Evolutionary conservation across 2,113 vertebrate species (phyloP).

Genomic region (Hiodon alosoides): DNA sequence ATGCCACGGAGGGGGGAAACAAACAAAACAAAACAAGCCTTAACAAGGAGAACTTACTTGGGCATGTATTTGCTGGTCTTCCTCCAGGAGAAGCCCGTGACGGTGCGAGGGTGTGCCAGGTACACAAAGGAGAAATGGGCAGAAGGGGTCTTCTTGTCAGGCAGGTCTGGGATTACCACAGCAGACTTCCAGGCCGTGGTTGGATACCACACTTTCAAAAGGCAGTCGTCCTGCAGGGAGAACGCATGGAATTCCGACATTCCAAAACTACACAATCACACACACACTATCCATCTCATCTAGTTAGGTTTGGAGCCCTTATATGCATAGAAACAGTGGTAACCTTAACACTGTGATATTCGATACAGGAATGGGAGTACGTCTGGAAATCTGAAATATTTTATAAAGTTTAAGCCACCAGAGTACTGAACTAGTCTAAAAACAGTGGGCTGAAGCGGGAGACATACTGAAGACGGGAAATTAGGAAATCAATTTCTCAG

Average conservation of each 20-base stretch:
- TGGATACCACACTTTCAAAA: slow-evolving; percentile 96
- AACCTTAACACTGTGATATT: too few relatives aligned
- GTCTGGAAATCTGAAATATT: too few relatives aligned
- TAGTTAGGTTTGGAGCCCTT: too few relatives aligned
- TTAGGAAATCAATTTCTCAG: too few relatives aligned
- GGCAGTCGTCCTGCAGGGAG: slow-evolving; percentile 83
- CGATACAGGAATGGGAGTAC: too few relatives aligned
- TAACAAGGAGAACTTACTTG: slow-evolving; percentile 55
- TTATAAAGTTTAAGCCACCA: too few relatives aligned
- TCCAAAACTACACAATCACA: too few relatives aligned
- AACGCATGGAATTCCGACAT: slow-evolving; percentile 6
- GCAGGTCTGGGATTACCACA: slow-evolving; percentile 79
- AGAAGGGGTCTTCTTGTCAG: slow-evolving; percentile 66
- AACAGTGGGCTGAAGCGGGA: too few relatives aligned
- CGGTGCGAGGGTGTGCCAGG: slow-evolving; percentile 87
- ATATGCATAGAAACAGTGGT: too few relatives aligned
- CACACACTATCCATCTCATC: not conserved
- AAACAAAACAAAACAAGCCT: not conserved
- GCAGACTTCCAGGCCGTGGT: slow-evolving; percentile 92
- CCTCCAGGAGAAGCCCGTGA: slow-evolving; percentile 94
- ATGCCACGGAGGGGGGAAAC: not conserved
- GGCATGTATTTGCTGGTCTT: slow-evolving; percentile 98
- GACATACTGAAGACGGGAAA: too few relatives aligned
- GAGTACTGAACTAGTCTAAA: too few relatives aligned
- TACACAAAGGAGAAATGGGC: slow-evolving; percentile 92